phyloP scores from a whole-genome alignment of 2,797 vertebrate species.

The Hypotaenidia philippensis region DNA sequence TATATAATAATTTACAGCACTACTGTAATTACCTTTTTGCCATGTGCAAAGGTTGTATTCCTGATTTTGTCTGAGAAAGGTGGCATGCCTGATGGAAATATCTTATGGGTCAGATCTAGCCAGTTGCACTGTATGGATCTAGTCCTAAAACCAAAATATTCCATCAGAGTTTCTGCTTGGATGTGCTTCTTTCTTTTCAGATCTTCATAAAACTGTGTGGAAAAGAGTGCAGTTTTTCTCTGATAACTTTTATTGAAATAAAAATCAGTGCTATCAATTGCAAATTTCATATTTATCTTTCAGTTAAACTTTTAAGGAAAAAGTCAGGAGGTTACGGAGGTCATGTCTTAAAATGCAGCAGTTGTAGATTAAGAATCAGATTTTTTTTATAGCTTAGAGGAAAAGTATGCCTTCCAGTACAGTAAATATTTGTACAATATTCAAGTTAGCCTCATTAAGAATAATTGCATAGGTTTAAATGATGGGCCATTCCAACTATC shows the following conservation, averaged over 20 bases:
- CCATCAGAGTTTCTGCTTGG: background rate
- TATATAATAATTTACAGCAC: background rate
- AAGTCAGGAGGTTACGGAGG: background rate
- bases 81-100: background rate
- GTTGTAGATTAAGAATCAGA: background rate
- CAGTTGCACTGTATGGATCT: background rate
- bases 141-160: background rate
- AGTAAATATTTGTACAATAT: background rate
- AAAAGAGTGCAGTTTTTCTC: background rate
- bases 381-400: background rate
- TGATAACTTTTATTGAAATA: background rate
- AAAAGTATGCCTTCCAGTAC: background rate
- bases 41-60: background rate
- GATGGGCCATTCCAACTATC: background rate
- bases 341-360: background rate
- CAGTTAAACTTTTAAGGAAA: background rate
- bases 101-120: background rate
- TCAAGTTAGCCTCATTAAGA: background rate
- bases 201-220: background rate
- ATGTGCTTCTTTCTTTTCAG: background rate
- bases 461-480: background rate
- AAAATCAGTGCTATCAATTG: background rate
- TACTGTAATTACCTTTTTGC: background rate
- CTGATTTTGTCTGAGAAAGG: background rate
- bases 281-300: background rate